phyloP scores from a whole-genome alignment of 2,113 vertebrate genomes.

The Bubalus kerabau region DNA sequence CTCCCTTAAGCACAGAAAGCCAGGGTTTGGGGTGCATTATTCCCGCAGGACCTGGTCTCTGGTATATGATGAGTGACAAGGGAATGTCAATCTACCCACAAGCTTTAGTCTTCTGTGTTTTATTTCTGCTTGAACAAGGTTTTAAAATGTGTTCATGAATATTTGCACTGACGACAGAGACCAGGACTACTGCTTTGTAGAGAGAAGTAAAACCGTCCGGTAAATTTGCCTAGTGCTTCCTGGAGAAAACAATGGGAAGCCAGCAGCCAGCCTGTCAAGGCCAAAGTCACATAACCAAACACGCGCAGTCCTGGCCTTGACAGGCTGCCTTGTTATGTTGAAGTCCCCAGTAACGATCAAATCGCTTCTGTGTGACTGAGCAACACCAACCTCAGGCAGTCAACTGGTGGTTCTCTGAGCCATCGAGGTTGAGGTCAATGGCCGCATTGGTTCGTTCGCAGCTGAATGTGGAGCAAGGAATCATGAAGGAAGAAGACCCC shows the following conservation, averaged over 20 bases:
- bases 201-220: background rate
- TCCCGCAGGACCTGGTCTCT: background rate
- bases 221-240: constrained; percentile 42
- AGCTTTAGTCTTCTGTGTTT: background rate
- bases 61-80: background rate
- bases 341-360: background rate
- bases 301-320: background rate
- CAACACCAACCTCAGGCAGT: too few relatives aligned
- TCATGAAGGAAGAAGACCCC: background rate
- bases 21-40: background rate
- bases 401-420: background rate
- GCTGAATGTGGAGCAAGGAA: background rate
- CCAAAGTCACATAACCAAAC: background rate
- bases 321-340: background rate
- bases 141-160: constrained; percentile 35
- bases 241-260: constrained; percentile 45
- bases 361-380: background rate
- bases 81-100: background rate
- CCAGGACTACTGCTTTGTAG: background rate
- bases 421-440: background rate
- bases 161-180: constrained; percentile 25
- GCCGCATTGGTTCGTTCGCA: fast-evolving
- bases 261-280: background rate
- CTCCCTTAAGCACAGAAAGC: background rate
- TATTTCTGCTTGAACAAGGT: constrained; percentile 34